Base-by-base conservation (phyloP, 1,140 invertebrate genomes). In the Pomacea maculata region DNA sequence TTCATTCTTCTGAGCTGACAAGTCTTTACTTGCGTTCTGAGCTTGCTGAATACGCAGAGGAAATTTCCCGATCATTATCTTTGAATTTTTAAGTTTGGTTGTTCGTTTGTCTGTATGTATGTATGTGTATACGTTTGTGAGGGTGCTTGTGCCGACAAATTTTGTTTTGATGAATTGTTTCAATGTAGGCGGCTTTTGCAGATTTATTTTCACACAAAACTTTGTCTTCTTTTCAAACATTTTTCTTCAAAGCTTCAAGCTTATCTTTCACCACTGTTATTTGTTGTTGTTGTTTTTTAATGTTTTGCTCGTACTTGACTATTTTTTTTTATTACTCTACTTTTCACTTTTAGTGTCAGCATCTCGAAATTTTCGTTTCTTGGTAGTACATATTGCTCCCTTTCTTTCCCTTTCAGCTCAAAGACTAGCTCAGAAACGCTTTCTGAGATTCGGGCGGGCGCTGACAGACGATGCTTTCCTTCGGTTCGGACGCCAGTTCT, bases 401-500 rank as follows among this genome's bases (percentile, higher is more conserved):
- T 74, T n/a, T 54, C 57, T 21, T 76, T 55, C 11, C 55, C 14
- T 76, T 64, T 17, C 75, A 76, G 75, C 11, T 76, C 57, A 55
- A 55, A 52, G 10, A 57, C 45, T 78, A 17, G 67, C 77, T 63
- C 57, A 61, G 57, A 83, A 85, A 68, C 77, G 84, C 15, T 86
- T 83, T 68, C 74, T 85, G 21, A 75, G 85, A 11, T 85, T 85
- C 54, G 84, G 84, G 10, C 70, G 80, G 63, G 82, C 79, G 45
- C 63, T 85, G n/a, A 78, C 71, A 9, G 81, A 83, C 12, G 82
- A 85, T 72, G 73, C 70, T n/a, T 84, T 84, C 75, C 77, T 83
- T 21, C 80, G 85, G 70, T 81, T 83, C 72, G 85, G 83, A 1
- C 73, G 79, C 19, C 79, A 82, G 67, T 81, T 79, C 57, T 81